Evolutionary conservation across 2,888 invertebrate genomes (phyloP), one percentile per base, ranked within the genome.

Genomic region (Agriopis marginaria): DNA sequence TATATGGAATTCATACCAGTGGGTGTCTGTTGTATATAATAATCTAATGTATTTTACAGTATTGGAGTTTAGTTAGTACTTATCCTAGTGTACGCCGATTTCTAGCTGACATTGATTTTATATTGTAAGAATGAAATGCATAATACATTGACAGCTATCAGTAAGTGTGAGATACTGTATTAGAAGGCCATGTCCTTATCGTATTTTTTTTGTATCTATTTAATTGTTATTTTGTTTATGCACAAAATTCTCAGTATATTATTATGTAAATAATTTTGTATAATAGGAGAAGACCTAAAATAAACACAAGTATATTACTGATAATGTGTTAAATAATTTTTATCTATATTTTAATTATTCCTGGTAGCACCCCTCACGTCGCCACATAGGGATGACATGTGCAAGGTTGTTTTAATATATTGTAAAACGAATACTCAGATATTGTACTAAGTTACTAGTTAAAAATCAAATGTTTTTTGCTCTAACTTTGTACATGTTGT

Each of bases 141-240:
- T 94, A 93, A 91, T 92, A 93, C 87, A 89, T 89, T 91, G 90
- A 91, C 92, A 92, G 90, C 89, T 91, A 90, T 89, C 87, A 88
- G 86, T 91, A 91, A 92, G 89, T 88, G 89, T 86, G 86, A 88
- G 82, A 89, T 88, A 86, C 89, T 92, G 93, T 91, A 90, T 88
- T 91, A 89, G 89, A 89, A 86, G 93, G 91, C 89, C 90, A 86
- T 89, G 92, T 85, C 91, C 90, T 86, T 89, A 88, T 87, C 85
- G 89, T 91, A 91, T 90, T 91, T 91, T 23, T 86, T 91, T 94
- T 93, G 93, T 94, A 92, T 93, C 91, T 93, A 93, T 93, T 93
- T 94, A 94, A 94, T 93, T 94, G 94, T 94, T 94, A 94, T 94
- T 94, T 94, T 94, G 94, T 94, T 94, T 93, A 94, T 94, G 94